These are phyloP conservation scores for Muscicapa striata DNA, from an alignment of 2,797 vertebrate species.

Conservation along the genomic window DNA sequence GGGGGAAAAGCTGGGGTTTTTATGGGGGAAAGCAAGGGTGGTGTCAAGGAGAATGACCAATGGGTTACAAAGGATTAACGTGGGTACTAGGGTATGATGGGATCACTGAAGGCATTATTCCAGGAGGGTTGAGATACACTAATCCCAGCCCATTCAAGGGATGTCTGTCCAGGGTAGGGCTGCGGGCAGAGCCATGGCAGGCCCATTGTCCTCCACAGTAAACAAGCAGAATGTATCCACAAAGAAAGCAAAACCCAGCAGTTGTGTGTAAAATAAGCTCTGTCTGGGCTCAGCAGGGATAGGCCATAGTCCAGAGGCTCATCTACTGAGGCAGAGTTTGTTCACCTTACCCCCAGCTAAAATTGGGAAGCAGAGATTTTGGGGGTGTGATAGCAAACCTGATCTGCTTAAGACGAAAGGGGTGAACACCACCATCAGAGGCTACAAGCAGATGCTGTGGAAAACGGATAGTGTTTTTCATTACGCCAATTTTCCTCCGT, in stretches of 20 bases:
- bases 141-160: too few species aligned
- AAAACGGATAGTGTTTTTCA: neutral
- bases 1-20: too few species aligned
- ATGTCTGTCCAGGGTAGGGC: too few species aligned
- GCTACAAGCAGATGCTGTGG: neutral
- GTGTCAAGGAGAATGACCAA: too few species aligned
- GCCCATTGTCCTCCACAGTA: too few species aligned
- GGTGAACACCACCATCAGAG: neutral
- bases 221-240: neutral
- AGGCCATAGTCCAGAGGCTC: neutral
- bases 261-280: neutral
- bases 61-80: too few species aligned
- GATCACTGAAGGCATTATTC: too few species aligned
- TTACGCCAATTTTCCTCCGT: neutral
- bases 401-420: accelerated
- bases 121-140: too few species aligned
- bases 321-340: neutral
- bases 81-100: too few species aligned
- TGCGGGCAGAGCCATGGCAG: too few species aligned
- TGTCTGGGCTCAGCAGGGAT: accelerated
- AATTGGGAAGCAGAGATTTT: neutral
- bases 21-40: too few species aligned
- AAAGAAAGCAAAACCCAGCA: neutral
- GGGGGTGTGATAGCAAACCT: neutral
- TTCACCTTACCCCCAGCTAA: neutral